Evolutionary conservation across 2,888 invertebrate species (phyloP), one percentile per base, ranked within the genome.

Genomic region (Zygogramma bicolorata): DNA sequence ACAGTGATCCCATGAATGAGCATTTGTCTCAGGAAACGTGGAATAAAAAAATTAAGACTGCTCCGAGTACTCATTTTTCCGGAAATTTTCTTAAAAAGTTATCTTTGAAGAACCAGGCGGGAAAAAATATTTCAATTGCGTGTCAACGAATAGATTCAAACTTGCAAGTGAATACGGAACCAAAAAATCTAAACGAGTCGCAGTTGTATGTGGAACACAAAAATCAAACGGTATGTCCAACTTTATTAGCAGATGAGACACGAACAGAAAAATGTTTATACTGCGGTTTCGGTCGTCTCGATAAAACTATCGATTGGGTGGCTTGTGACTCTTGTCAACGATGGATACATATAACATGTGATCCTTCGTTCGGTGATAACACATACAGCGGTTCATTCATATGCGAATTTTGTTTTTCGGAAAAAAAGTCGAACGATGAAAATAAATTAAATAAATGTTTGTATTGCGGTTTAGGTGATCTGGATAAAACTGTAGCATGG

Each of bases 341-440:
- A 2, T 72, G 75, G 72, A 62, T 75, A 10, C 71, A 74, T 34
- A 20, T n/a, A n/a, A n/a, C n/a, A n/a, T n/a, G n/a, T n/a, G n/a
- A n/a, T n/a, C n/a, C n/a, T n/a, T n/a, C n/a, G n/a, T n/a, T n/a
- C n/a, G n/a, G n/a, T n/a, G n/a, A n/a, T n/a, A n/a, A n/a, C n/a
- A n/a, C n/a, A n/a, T n/a, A n/a, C n/a, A n/a, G n/a, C n/a, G n/a
- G n/a, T n/a, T n/a, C n/a, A n/a, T n/a, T n/a, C n/a, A n/a, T n/a
- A 10, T 63, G 63, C 63, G 63, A 46, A 25, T 13, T 25, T 10
- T 63, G 63, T 63, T 42, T 40, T 27, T 15, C 40, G 10, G 18
- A 18, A 42, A 63, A 61, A 15, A 40, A 46, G 8, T 27, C 29
- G 25, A 25, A 18, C 13, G 25, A 42, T 2, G 27, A 63, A 42